Evolutionary conservation across 2,113 vertebrate species (phyloP).

Genomic region (Pogonocichla stellata): DNA sequence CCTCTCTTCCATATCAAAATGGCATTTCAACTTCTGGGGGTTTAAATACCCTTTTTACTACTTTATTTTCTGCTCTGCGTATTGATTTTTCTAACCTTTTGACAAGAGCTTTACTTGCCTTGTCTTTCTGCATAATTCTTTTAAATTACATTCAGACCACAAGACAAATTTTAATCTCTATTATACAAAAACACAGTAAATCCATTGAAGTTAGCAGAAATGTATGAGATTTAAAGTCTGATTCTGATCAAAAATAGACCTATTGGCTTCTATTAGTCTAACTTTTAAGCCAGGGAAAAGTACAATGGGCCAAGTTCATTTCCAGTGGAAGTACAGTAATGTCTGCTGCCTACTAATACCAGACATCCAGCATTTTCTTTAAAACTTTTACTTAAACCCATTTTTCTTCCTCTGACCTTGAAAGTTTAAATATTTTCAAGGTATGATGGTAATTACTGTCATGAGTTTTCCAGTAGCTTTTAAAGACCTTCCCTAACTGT

Average conservation of each 20-base stretch:
- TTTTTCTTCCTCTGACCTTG: neutral
- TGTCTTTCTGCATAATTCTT: neutral
- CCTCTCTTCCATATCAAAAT: neutral
- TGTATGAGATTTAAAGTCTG: neutral
- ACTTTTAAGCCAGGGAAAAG: neutral
- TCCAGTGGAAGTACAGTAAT: neutral
- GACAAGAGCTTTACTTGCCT: neutral
- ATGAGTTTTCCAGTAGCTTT: neutral
- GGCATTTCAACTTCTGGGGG: neutral
- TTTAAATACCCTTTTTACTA: neutral
- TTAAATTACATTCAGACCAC: neutral
- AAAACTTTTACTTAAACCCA: neutral
- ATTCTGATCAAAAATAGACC: neutral
- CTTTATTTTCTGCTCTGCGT: neutral
- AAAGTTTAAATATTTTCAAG: neutral
- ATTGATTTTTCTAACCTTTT: conserved; percentile 32
- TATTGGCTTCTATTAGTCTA: neutral
- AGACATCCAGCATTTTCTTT: neutral
- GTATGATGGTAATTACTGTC: neutral
- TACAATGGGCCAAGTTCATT: neutral
- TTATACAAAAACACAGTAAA: neutral
- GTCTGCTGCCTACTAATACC: neutral
- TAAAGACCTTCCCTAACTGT: neutral
- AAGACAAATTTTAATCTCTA: neutral
- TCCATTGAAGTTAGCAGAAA: neutral